phyloP scores from a whole-genome alignment of 2,113 vertebrate species.

The Phyllopteryx taeniolatus region DNA sequence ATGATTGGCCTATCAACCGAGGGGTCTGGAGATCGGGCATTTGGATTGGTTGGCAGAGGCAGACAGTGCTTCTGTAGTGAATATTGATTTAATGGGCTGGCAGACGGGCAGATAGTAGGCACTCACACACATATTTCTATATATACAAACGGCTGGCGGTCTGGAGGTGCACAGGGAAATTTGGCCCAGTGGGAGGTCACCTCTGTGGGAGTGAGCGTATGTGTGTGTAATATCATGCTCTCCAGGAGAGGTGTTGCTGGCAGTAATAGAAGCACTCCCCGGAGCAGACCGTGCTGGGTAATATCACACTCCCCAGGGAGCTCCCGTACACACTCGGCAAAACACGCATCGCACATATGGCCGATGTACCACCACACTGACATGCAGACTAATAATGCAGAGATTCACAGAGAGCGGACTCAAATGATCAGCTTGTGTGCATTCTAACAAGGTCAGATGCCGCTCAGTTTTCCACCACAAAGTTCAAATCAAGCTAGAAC shows the following conservation, averaged over 20 bases:
- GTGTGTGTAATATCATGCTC: conserved; percentile 72
- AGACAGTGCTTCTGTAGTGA: conserved; percentile 53
- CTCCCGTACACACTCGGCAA: conserved; percentile 39
- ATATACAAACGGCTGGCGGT: conserved; percentile 19
- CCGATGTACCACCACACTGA: conserved; percentile 38
- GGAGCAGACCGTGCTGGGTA: conserved; percentile 67
- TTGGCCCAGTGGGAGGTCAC: conserved; percentile 67
- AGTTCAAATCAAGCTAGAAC: background rate
- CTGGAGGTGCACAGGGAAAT: conserved; percentile 56
- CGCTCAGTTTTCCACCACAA: background rate
- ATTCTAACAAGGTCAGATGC: conserved; percentile 28
- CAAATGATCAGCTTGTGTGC: conserved; percentile 30
- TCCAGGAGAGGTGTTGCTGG: conserved; percentile 70
- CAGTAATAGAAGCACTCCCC: conserved; percentile 71
- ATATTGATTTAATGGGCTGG: conserved; percentile 65
- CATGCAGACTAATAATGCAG: conserved; percentile 41
- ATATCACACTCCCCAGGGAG: conserved; percentile 71
- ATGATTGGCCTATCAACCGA: conserved; percentile 54
- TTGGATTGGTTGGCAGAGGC: conserved; percentile 60
- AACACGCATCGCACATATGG: conserved; percentile 47
- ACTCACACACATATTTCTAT: conserved; percentile 18
- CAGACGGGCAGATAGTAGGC: conserved; percentile 38
- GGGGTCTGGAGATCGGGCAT: conserved; percentile 12
- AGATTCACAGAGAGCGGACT: conserved; percentile 21
- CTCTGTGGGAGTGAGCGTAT: conserved; percentile 61